Conservation (phyloP, 2,888 invertebrate species). For the Steinernema scapterisci region DNA sequence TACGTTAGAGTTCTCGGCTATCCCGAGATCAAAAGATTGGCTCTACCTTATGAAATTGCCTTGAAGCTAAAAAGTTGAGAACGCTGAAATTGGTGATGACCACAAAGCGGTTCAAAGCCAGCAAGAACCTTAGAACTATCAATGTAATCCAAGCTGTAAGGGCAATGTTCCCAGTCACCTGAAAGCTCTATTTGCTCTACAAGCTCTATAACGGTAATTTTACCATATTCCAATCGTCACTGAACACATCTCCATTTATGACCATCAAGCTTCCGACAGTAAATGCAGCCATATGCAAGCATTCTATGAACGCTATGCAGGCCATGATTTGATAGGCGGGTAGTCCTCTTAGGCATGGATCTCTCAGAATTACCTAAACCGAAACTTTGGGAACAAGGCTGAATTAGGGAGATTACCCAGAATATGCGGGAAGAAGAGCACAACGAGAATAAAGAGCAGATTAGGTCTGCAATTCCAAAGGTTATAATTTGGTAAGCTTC, state of each 20-base stretch:
- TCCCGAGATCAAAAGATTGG: no score
- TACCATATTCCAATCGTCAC: background rate
- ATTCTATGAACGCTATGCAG: background rate
- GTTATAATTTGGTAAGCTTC: no score
- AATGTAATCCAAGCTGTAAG: slow-evolving; percentile 33
- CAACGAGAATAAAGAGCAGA: background rate
- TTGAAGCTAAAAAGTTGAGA: no score
- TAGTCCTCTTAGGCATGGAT: background rate
- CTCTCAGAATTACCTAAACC: background rate
- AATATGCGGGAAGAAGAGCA: background rate
- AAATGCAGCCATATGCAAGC: background rate
- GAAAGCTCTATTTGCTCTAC: background rate
- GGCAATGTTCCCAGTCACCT: slow-evolving; percentile 32
- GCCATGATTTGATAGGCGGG: background rate
- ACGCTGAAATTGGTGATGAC: background rate
- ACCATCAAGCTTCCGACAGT: background rate
- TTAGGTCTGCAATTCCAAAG: background rate
- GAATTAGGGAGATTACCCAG: background rate
- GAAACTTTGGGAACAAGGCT: no score
- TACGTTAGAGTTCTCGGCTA: no score
- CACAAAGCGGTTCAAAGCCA: slow-evolving; percentile 33
- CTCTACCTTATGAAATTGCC: no score
- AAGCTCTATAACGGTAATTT: background rate
- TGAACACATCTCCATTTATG: background rate
- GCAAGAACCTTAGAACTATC: slow-evolving; percentile 31